Base-by-base conservation (phyloP, 1,140 invertebrate genomes). In the Lepidotrigona ventralis region DNA sequence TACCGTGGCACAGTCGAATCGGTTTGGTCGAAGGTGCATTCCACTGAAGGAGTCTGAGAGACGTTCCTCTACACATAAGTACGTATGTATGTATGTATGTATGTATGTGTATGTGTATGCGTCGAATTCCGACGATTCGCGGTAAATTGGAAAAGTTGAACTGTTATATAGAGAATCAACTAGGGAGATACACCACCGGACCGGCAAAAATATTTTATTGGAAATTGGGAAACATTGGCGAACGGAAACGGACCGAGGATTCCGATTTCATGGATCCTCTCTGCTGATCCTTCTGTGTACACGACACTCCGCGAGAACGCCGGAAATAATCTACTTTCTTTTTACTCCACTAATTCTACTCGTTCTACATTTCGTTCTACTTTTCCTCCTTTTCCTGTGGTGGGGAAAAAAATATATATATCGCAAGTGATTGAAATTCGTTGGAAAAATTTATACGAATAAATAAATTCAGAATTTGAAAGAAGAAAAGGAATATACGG, bases 91-190 rank as follows among this genome's bases (percentile, higher is more conserved):
- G 39, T 46, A 0, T 9, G 39, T 39, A 5, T 39, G 39, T 39
- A 84, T 75, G 29, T 9, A 17, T 33, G 29, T 29, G 11, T 33
- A 6, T 68, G 26, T 71, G 71, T 87, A 58, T 75, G 51, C 79
- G 79, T 83, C 71, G 86, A 87, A 86, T 86, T 86, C 70, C 71
- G 26, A 76, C 51, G 85, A 79, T 58, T 87, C 79, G 85, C 75
- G 76, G 86, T 69, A 87, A 79, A 87, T 86, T 87, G 84, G 80
- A 86, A 87, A 87, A 87, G 86, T 87, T 87, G 63, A 53, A 46
- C 66, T 72, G 71, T 87, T 87, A 87, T 83, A 76, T 60, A 60
- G 21, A 60, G 80, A 86, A 54, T 69, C 74, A 33, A 58, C 46
- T 51, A 29, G 64, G 23, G 19, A 11, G 39, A 23, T 33, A 19